Conservation (phyloP, 2,888 invertebrate genomes). For the Harpalus rufipes region DNA sequence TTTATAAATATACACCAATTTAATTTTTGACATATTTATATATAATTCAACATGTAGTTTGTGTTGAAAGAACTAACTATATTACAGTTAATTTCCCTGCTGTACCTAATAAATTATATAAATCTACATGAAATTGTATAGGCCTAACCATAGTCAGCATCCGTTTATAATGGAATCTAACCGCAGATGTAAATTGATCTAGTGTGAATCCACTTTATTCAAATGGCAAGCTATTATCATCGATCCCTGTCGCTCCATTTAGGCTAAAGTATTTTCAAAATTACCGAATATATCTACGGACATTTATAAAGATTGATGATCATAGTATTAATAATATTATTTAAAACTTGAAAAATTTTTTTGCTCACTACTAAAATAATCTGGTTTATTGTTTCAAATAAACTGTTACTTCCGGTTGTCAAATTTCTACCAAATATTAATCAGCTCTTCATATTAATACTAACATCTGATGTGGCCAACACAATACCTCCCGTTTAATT, state of each 20-base stretch:
- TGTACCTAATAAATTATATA: slow-evolving; percentile 4
- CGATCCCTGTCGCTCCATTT: slow-evolving; percentile 2
- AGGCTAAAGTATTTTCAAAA: neutral
- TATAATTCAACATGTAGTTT: neutral
- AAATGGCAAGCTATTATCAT: neutral
- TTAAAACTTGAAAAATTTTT: no score
- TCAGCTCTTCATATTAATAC: no score
- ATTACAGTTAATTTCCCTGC: neutral
- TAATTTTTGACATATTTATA: neutral
- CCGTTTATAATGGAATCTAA: slow-evolving; percentile 13
- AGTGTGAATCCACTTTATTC: slow-evolving; percentile 27
- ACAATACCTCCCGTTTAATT: no score
- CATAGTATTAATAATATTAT: no score
- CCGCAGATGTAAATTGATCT: slow-evolving; percentile 23
- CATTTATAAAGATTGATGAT: neutral
- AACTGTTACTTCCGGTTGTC: no score
- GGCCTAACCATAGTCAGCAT: neutral
- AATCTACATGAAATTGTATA: slow-evolving; percentile 19
- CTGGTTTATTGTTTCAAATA: no score
- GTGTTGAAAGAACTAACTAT: neutral
- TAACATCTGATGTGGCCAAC: no score
- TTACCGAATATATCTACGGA: neutral
- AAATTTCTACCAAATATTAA: no score
- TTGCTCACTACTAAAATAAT: no score
- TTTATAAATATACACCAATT: neutral